Evolutionary conservation across 2,888 invertebrate genomes (phyloP), one percentile per base, ranked within the genome.

Genomic region (Sinopyrophorus schimmeli): DNA sequence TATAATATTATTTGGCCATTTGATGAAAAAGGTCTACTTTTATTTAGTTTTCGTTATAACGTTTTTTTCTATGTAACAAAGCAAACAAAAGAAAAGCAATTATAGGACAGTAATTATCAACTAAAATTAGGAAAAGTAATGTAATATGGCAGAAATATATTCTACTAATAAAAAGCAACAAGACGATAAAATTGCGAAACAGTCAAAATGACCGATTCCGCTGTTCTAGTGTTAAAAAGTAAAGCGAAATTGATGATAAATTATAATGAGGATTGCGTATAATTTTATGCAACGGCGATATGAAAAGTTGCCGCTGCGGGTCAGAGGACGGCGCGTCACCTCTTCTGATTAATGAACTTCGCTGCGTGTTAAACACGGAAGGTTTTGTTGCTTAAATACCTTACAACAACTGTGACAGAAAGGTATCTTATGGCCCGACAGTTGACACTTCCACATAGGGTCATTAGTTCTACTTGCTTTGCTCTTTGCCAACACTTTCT

Each of bases 281-380:
- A 47, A 35, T 47, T 49, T 42, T 28, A 47, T 47, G 53, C 34
- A 47, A 42, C 27, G 20, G 41, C 39, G 35, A 38, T 28, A 42
- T 32, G 40, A 35, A 44, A 15, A 35, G 26, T 32, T 43, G 47
- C 48, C 46, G 42, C 44, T 41, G 44, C 21, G 52, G 54, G 53
- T 49, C 52, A 55, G 57, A 55, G 56, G 54, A 59, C 54, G 57
- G 57, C 48, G 57, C 49, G 66, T 64, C 67, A 61, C 62, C 58
- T 59, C 60, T 60, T 57, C 67, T 73, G 72, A 72, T 73, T 72
- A 72, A 73, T 72, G 71, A 69, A 67, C 65, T 62, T 60, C 63
- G 66, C 65, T 67, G 62, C 64, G 64, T 70, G 71, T 69, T 70
- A 63, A 69, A 70, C 71, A 70, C 63, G 62, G 55, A 58, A 54